A percentile compares a stretch with the other conserved stretches of the same genome.
Evolutionary conservation across 2,797 vertebrate species (phyloP).

Genomic region (Paguma larvata): DNA sequence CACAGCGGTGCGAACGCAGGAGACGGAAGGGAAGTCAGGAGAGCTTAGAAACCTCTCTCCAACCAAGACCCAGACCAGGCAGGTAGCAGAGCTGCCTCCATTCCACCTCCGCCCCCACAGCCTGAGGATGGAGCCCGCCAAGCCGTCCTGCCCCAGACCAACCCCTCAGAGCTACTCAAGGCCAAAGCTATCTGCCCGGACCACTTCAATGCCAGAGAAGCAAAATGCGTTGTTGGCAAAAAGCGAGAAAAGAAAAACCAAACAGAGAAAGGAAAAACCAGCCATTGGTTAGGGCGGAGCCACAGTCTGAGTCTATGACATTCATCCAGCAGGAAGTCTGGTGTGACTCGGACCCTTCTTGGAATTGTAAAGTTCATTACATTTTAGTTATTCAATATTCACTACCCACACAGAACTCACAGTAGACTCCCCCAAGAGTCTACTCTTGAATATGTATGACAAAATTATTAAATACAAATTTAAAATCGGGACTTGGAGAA

Average conservation of each 20-base stretch:
- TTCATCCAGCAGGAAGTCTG: neutral
- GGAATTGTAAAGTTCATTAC: neutral
- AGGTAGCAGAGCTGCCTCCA: neutral
- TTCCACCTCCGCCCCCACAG: fast-evolving
- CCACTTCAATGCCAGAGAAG: neutral
- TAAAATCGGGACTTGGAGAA: neutral
- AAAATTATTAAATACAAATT: neutral
- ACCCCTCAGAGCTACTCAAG: neutral
- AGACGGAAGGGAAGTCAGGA: neutral
- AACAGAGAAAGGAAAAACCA: neutral
- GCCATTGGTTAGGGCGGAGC: neutral
- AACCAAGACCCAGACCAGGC: neutral
- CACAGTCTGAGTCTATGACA: neutral
- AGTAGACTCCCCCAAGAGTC: neutral
- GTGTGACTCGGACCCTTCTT: neutral
- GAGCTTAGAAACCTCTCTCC: neutral
- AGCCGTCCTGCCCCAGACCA: neutral
- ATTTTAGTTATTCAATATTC: conserved; percentile 1
- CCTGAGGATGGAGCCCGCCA: neutral
- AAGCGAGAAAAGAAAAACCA: neutral
- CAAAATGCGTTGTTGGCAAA: neutral
- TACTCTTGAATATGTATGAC: neutral
- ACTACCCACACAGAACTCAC: neutral
- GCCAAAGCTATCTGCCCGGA: neutral
- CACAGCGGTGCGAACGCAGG: neutral